phyloP scores from a whole-genome alignment of 37 sponge, comb jelly and placozoan genomes.

The Eunapius fragilis region DNA sequence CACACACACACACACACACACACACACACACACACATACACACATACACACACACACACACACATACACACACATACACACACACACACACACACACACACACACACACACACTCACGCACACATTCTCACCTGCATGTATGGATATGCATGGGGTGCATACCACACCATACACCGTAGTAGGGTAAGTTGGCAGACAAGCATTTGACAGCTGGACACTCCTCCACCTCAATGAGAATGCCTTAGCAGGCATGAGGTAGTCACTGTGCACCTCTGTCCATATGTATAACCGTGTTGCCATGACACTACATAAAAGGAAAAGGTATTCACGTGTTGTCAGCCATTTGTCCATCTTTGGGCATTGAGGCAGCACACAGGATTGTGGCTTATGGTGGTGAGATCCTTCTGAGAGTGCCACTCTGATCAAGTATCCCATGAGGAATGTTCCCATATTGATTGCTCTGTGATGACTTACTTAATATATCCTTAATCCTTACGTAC shows the following conservation, averaged over 20 bases:
- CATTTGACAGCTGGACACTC: background rate
- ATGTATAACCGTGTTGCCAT: background rate
- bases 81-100: slow-evolving; percentile 58
- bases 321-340: background rate
- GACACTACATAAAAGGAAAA: background rate
- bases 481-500: too few relatives aligned
- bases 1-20: background rate
- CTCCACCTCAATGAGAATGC: background rate
- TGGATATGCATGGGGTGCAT: background rate
- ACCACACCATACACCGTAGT: background rate
- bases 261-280: too few relatives aligned
- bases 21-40: too few relatives aligned
- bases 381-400: too few relatives aligned
- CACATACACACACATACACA: slow-evolving; percentile 1
- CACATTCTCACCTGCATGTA: background rate
- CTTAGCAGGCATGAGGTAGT: background rate
- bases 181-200: background rate
- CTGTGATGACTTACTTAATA: too few relatives aligned
- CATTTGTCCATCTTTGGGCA: too few relatives aligned
- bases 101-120: slow-evolving; percentile 10
- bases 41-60: slow-evolving; percentile 5
- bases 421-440: too few relatives aligned
- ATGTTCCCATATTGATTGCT: too few relatives aligned
- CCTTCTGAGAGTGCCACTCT: too few relatives aligned
- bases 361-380: too few relatives aligned